These are phyloP conservation scores for Eurypyga helias DNA, from an alignment of 2,113 vertebrate species.

Conservation along the genomic window DNA sequence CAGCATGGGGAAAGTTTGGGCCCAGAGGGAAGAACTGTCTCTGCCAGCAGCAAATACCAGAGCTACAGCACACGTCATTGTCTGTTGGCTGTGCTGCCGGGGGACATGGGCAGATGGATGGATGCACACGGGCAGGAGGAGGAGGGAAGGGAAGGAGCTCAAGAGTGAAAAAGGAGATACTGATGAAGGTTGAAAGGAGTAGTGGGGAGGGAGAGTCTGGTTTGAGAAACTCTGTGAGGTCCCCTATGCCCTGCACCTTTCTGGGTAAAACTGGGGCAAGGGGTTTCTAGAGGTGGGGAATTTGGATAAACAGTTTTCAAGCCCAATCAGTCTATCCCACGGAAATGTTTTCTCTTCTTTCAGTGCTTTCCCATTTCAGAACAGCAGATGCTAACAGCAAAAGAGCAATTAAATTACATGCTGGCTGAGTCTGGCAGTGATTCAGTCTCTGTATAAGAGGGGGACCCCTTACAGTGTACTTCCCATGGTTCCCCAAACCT, in stretches of 20 bases:
- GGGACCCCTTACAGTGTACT: not conserved
- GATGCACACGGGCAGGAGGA: not conserved
- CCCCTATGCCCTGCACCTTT: not conserved
- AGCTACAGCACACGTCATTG: not conserved
- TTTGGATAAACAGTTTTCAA: not conserved
- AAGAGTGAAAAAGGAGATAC: not conserved
- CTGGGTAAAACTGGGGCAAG: not conserved
- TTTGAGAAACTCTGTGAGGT: not conserved
- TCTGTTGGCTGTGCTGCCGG: not conserved
- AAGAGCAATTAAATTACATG: not conserved
- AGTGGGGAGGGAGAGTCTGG: not conserved
- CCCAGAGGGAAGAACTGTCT: not conserved
- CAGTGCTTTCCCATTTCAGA: not conserved
- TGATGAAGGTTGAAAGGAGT: not conserved
- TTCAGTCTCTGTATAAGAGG: not conserved
- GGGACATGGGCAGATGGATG: not conserved
- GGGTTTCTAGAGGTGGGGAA: not conserved
- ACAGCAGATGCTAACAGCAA: not conserved
- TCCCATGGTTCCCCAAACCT: not conserved
- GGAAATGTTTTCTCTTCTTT: not conserved
- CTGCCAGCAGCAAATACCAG: not conserved
- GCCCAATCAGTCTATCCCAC: too few relatives aligned
- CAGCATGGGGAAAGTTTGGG: not conserved
- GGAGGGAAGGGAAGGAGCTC: not conserved
- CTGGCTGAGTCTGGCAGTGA: not conserved